Base-by-base conservation (phyloP, 2,113 vertebrate genomes). In the Prochilodus magdalenae region DNA sequence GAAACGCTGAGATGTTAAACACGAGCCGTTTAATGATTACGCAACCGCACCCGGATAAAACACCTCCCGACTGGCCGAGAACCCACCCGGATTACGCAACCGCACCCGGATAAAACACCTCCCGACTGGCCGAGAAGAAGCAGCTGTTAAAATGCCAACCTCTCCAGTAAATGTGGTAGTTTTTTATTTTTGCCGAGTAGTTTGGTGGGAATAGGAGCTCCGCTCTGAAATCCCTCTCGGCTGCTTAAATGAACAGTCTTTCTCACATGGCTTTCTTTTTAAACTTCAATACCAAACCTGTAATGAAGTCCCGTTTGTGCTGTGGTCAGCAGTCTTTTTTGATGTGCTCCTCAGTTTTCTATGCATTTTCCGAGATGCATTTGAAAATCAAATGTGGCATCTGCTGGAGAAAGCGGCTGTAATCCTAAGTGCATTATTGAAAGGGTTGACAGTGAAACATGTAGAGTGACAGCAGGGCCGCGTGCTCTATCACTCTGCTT, bases 321-420 rank as follows among this genome's bases (percentile, higher is more conserved):
- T 13, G 7, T 33, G 12, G 26, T 84, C 83, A 76, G 82, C 75
- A 76, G 70, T 80, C 65, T 62, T 72, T 80, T 40, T 49, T 30
- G 49, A 84, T 55, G 47, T 36, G 18, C 44, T 60, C 36, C 33
- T 66, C 76, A 63, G 62, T 69, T 73, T 71, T 77, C 47, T 85
- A 26, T 29, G 73, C 57, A 77, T 72, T 78, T 77, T 66, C 65
- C n/a, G 65, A 33, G 24, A 62, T 70, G 80, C 81, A 83, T 85
- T 79, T 79, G 70, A 78, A 87, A 87, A 89, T 75, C 29, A 86
- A 84, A 89, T 72, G 72, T 76, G 57, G 40, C 55, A 73, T 81
- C 78, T 82, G 67, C 73, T 29, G 75, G 74, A 80, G 74, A 70
- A 70, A 80, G 70, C 49, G n/a, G 30, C 81, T 69, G 59, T 81